A percentile compares a stretch with the other conserved stretches of the same genome.
Conservation (phyloP, 2,888 invertebrate genomes). For the Tridacna gigas region DNA sequence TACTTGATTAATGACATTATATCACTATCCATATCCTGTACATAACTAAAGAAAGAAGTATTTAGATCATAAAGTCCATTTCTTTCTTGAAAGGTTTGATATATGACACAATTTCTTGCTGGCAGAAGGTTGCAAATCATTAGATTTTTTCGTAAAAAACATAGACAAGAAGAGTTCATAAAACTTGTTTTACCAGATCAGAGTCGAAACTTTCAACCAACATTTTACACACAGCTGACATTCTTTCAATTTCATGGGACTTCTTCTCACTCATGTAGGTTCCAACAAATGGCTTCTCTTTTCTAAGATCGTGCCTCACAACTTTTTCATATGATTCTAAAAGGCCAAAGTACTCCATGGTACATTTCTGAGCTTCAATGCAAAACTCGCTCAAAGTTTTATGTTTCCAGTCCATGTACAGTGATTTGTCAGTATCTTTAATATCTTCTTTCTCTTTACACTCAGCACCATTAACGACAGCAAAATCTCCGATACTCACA, state of each 20-base stretch:
- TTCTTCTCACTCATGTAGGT: constrained; percentile 82
- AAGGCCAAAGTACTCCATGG: constrained; percentile 48
- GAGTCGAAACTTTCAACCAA: constrained; percentile 56
- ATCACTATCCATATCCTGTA: too few relatives aligned
- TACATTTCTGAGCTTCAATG: constrained; percentile 46
- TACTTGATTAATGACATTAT: too few relatives aligned
- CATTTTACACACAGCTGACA: constrained; percentile 76
- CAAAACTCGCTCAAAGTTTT: constrained; percentile 54
- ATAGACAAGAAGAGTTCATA: not conserved
- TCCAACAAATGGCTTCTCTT: constrained; percentile 30
- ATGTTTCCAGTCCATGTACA: constrained; percentile 45
- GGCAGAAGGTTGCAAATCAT: too few relatives aligned
- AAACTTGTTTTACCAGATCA: constrained; percentile 71
- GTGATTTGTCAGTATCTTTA: not conserved
- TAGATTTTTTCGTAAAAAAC: too few relatives aligned
- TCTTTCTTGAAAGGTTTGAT: too few relatives aligned
- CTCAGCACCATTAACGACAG: not conserved
- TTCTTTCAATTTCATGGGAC: constrained; percentile 80
- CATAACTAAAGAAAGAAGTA: too few relatives aligned
- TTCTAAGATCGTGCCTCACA: constrained; percentile 21
- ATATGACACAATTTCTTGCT: too few relatives aligned
- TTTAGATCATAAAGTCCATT: too few relatives aligned
- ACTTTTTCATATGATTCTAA: constrained; percentile 34
- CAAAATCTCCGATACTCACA: not conserved
- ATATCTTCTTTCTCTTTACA: not conserved